Base-by-base conservation (phyloP, 2,888 invertebrate genomes). In the Drosophila nigricruria region DNA sequence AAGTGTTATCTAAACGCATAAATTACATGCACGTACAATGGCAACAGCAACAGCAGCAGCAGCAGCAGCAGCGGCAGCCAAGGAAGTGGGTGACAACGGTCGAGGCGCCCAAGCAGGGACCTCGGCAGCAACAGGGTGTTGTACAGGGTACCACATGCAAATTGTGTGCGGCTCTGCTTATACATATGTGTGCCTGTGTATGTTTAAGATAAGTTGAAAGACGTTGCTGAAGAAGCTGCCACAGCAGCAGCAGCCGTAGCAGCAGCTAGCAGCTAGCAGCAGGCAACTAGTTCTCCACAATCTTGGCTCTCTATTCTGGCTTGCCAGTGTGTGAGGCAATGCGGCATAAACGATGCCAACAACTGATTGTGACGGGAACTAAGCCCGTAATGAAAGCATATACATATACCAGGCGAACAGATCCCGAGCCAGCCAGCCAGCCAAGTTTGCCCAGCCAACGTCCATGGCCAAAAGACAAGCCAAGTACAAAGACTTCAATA, bases 301-400 rank as follows among this genome's bases (percentile, higher is more conserved):
- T 61, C 62, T 54, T 69, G 25, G 30, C n/a, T 49, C n/a, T 49
- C 56, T 49, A 25, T 53, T 43, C 62, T 50, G 63, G 45, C 61
- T 34, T 30, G 68, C 30, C 50, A 30, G 70, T 79, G 74, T 79
- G 78, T 80, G 73, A 57, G 74, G 82, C 88, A 90, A 87, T 89
- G 91, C 89, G 88, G 89, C 83, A 90, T 79, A 79, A 85, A 83
- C 80, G 86, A 91, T 90, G 90, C 90, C 91, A 90, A 91, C 91
- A 91, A 91, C 91, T 90, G 90, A 90, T 90, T 91, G 91, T 90
- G 91, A 90, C 89, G 90, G 89, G 88, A 89, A 91, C 90, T 90
- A 90, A 91, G 91, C 91, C 77, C 81, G 88, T 89, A 89, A 89
- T 90, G 90, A 89, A 91, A 91, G 88, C 90, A 83, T 84, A 84